phyloP scores from a whole-genome alignment of 2,888 invertebrate species.

The Cremastinae sp. region DNA sequence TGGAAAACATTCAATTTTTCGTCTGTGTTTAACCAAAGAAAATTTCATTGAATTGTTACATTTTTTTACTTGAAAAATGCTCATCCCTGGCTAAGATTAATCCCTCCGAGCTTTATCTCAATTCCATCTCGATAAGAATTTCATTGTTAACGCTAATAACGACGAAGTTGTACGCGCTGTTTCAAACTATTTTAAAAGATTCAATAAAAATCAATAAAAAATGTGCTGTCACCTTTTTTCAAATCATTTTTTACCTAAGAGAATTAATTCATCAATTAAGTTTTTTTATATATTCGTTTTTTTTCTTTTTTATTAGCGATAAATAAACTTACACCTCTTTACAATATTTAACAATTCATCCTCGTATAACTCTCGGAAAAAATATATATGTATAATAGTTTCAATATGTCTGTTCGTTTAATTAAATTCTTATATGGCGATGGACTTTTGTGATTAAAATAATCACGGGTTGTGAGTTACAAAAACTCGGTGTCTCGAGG shows the following conservation, averaged over 20 bases:
- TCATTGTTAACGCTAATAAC: slow-evolving; percentile 69
- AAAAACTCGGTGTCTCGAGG: slow-evolving; percentile 52
- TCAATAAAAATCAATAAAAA: slow-evolving; percentile 74
- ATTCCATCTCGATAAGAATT: slow-evolving; percentile 62
- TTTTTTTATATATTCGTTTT: slow-evolving; percentile 42
- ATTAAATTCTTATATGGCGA: slow-evolving; percentile 37
- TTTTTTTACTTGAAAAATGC: slow-evolving; percentile 22
- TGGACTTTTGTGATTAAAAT: slow-evolving; percentile 49
- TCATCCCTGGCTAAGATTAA: slow-evolving; percentile 23
- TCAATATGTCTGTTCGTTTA: slow-evolving; percentile 34
- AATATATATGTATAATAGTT: slow-evolving; percentile 70
- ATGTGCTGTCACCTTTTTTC: not conserved
- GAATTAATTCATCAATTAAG: not conserved
- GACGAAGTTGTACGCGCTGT: slow-evolving; percentile 72
- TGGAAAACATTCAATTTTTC: not conserved
- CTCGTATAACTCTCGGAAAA: slow-evolving; percentile 78
- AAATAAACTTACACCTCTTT: slow-evolving; percentile 80
- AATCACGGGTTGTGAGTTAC: slow-evolving; percentile 25
- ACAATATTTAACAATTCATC: slow-evolving; percentile 78
- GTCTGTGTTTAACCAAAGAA: not conserved
- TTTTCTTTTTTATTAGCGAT: slow-evolving; percentile 78
- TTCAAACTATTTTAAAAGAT: slow-evolving; percentile 75
- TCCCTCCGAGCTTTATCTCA: slow-evolving; percentile 57
- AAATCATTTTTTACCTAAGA: not conserved
- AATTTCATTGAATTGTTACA: not conserved